phyloP scores from a whole-genome alignment of 2,113 vertebrate species.

The Marcusenius ussheri region DNA sequence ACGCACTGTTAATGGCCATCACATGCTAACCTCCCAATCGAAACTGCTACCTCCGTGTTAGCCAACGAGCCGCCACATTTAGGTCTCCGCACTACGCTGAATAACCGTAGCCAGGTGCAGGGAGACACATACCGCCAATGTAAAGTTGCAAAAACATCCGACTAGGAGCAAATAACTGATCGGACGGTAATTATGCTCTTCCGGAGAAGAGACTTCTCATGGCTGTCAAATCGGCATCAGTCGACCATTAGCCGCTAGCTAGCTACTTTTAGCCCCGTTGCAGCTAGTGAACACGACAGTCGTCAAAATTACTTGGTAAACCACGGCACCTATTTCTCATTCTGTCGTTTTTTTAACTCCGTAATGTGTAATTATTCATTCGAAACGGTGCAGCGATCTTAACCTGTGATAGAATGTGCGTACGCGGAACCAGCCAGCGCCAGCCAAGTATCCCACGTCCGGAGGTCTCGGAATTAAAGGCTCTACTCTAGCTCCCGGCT shows the following conservation, averaged over 20 bases:
- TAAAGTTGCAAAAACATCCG: not conserved
- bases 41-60: not conserved
- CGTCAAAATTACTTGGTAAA: not conserved
- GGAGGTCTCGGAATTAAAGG: not conserved
- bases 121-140: not conserved
- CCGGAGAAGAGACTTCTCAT: not conserved
- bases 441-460: not conserved
- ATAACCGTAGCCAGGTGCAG: not conserved
- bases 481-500: slow-evolving; percentile 16
- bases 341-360: not conserved
- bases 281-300: not conserved
- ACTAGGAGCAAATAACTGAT: not conserved
- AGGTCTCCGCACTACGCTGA: not conserved
- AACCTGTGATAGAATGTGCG: not conserved
- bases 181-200: not conserved
- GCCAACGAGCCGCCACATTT: not conserved
- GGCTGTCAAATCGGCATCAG: not conserved
- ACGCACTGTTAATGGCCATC: not conserved
- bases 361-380: not conserved
- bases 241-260: not conserved
- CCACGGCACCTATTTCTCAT: not conserved
- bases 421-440: not conserved
- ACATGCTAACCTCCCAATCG: not conserved
- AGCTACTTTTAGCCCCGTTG: not conserved
- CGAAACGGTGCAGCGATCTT: not conserved